Evolutionary conservation across 2,888 invertebrate genomes (phyloP).

Genomic region (Erebia epiphron): DNA sequence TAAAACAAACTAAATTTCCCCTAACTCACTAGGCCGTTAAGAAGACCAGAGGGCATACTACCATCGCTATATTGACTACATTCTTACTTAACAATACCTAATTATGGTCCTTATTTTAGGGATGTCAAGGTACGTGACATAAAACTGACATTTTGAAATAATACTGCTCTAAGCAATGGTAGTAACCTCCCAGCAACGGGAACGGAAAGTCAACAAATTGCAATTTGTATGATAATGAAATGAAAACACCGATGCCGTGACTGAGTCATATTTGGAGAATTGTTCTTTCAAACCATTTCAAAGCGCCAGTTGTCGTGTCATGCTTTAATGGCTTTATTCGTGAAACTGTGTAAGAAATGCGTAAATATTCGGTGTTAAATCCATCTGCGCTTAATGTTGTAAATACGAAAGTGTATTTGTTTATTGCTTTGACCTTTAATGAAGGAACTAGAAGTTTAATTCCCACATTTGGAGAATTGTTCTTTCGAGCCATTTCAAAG

Average conservation of each 20-base stretch:
- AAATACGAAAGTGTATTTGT: neutral
- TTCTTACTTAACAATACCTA: too few relatives aligned
- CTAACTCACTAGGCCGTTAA: slow-evolving; percentile 6
- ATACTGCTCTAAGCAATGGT: too few relatives aligned
- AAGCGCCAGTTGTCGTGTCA: slow-evolving; percentile 33
- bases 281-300: slow-evolving; percentile 31
- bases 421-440: too few relatives aligned
- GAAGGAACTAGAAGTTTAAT: too few relatives aligned
- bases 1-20: neutral
- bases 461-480: slow-evolving; percentile 45
- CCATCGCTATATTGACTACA: too few relatives aligned
- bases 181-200: too few relatives aligned
- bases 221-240: slow-evolving; percentile 76
- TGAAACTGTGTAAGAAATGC: neutral
- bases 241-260: slow-evolving; percentile 58
- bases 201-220: slow-evolving; percentile 64
- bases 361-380: neutral
- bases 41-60: too few relatives aligned
- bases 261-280: slow-evolving; percentile 48
- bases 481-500: slow-evolving; percentile 22
- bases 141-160: too few relatives aligned
- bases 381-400: neutral
- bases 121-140: too few relatives aligned
- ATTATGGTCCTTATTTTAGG: too few relatives aligned
- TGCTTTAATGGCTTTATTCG: slow-evolving; percentile 25